Percentiles rank a stretch among this genome's conserved stretches.
Conservation (phyloP, 2,797 vertebrate genomes). For the Tokudaia muenninki region DNA sequence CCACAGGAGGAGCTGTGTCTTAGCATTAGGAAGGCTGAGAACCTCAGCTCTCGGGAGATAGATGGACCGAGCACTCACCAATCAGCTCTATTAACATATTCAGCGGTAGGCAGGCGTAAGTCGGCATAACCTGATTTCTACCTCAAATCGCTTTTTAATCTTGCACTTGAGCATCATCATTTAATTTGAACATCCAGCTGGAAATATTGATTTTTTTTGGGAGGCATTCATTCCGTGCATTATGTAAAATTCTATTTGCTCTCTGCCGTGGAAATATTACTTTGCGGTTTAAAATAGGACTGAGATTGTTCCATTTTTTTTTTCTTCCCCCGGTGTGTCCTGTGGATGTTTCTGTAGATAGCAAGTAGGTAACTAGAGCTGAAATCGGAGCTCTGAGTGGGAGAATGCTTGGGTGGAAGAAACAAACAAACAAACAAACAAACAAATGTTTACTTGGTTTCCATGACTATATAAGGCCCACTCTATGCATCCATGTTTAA, state of each 20-base stretch:
- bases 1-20: no score
- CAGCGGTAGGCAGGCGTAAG: conserved; percentile 54
- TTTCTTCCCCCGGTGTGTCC: not conserved
- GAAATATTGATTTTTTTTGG: conserved; percentile 70
- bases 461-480: not conserved
- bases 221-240: conserved; percentile 73
- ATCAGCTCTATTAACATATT: conserved; percentile 56
- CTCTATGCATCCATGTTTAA: not conserved
- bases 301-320: conserved; percentile 26
- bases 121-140: conserved; percentile 50
- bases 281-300: conserved; percentile 75
- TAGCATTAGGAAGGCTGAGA: not conserved
- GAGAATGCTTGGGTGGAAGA: not conserved
- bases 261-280: conserved; percentile 58
- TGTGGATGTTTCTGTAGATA: not conserved
- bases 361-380: not conserved
- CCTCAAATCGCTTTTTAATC: conserved; percentile 78
- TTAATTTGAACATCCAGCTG: conserved; percentile 82
- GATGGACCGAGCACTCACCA: conserved; percentile 10
- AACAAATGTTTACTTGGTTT: not conserved
- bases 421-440: not conserved
- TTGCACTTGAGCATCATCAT: conserved; percentile 74
- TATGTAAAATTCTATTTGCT: conserved; percentile 76
- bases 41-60: not conserved
- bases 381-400: not conserved